A percentile compares a stretch with the other conserved stretches of the same genome.
Conservation (phyloP, 2,113 vertebrate species). For the Apodemus sylvaticus region DNA sequence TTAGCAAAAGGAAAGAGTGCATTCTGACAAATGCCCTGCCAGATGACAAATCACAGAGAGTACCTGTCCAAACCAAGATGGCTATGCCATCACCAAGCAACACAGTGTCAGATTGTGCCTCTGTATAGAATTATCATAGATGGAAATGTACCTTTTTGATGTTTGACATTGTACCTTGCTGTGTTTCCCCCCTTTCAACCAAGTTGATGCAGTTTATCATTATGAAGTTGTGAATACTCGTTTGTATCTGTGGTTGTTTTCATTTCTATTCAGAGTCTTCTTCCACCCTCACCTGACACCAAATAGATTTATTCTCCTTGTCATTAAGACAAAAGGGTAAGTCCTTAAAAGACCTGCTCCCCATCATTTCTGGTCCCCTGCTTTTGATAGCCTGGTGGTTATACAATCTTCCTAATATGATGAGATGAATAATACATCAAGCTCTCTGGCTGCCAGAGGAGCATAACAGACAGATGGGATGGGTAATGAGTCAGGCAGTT, state of each 20-base stretch:
- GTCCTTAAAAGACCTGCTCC: slow-evolving; percentile 52
- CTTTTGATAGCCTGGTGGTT: slow-evolving; percentile 66
- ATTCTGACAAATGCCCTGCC: background rate
- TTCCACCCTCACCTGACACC: background rate
- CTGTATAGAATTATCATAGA: no score
- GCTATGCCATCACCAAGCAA: background rate
- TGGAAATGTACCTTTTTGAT: background rate
- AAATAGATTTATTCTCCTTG: background rate
- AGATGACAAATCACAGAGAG: background rate
- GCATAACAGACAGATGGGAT: slow-evolving; percentile 63
- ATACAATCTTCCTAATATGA: slow-evolving; percentile 57
- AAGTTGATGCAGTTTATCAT: background rate
- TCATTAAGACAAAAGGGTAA: slow-evolving; percentile 14
- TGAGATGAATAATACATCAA: slow-evolving; percentile 57
- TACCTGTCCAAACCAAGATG: background rate
- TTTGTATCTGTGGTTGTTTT: background rate
- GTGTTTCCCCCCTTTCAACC: background rate
- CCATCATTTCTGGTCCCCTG: slow-evolving; percentile 62
- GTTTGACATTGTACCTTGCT: no score
- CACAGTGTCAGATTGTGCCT: background rate
- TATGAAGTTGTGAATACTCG: background rate
- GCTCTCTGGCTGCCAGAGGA: slow-evolving; percentile 54
- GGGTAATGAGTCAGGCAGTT: slow-evolving; percentile 43
- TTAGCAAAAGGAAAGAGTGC: background rate
- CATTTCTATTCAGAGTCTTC: slow-evolving; percentile 15